Evolutionary conservation across 2,113 vertebrate species (phyloP).

Genomic region (Recurvirostra avosetta): DNA sequence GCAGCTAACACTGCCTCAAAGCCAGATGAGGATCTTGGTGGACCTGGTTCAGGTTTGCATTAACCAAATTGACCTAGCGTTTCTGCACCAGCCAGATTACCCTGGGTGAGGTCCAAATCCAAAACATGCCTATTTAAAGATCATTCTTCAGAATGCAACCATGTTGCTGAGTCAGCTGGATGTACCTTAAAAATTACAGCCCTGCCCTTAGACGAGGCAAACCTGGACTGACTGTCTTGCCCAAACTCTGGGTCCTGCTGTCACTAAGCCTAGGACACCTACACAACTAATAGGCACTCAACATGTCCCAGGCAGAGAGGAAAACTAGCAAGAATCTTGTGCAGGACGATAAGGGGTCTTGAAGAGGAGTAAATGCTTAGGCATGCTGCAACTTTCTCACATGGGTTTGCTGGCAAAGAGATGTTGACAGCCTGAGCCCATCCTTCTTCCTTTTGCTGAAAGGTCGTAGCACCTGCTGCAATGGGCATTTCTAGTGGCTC

Average conservation of each 20-base stretch:
- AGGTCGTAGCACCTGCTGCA: fast-evolving
- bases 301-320: background rate
- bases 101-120: background rate
- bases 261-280: background rate
- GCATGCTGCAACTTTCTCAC: background rate
- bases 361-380: background rate
- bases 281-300: fast-evolving
- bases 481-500: background rate
- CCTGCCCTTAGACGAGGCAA: background rate
- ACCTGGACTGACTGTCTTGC: background rate
- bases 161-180: background rate
- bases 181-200: background rate
- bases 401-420: background rate
- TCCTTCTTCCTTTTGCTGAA: background rate
- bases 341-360: background rate
- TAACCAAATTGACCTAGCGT: background rate
- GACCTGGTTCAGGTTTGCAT: background rate
- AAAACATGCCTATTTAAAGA: background rate
- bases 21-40: background rate
- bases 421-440: background rate
- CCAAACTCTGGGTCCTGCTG: background rate
- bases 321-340: background rate
- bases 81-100: background rate
- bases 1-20: background rate
- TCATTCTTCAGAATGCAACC: background rate